Conservation (phyloP, 2,113 vertebrate species). For the Chloroceryle aenea region DNA sequence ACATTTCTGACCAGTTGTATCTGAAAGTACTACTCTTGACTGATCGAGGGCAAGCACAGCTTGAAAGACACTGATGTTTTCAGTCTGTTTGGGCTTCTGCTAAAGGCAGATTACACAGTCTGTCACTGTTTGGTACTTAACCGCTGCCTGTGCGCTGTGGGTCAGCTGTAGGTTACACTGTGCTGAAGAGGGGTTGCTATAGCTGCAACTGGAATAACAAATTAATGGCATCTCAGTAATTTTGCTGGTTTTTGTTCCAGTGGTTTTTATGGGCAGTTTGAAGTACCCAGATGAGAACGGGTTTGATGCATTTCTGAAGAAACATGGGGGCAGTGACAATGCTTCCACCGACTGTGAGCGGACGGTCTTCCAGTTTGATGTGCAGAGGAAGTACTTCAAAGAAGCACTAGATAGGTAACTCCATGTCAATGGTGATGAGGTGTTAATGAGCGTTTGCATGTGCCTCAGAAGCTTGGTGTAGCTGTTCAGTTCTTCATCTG, state of each 20-base stretch:
- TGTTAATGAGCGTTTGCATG: not conserved
- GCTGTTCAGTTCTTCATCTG: not conserved
- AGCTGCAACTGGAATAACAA: not conserved
- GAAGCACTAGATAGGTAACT: conserved; percentile 92
- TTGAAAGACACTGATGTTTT: not conserved
- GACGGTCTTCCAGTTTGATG: conserved; percentile 95
- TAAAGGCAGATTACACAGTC: not conserved
- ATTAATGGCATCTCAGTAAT: not conserved
- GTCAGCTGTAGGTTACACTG: not conserved
- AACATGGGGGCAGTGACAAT: conserved; percentile 93
- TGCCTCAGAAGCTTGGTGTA: not conserved
- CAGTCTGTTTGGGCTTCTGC: not conserved
- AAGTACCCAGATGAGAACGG: conserved; percentile 96
- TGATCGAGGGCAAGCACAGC: not conserved
- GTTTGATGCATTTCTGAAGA: conserved; percentile 95
- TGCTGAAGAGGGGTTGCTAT: not conserved
- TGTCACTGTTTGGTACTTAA: not conserved
- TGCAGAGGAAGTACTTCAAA: conserved; percentile 92
- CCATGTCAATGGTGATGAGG: not conserved
- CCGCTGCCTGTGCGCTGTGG: not conserved
- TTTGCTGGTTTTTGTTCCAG: conserved; percentile 72
- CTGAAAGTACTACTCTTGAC: not conserved
- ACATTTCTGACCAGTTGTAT: not conserved
- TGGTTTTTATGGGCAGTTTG: conserved; percentile 99
- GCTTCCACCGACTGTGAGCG: conserved; percentile 96